Base-by-base conservation (phyloP, 64 coral and sea anemone species). In the Dendrophyllia cribrosa region DNA sequence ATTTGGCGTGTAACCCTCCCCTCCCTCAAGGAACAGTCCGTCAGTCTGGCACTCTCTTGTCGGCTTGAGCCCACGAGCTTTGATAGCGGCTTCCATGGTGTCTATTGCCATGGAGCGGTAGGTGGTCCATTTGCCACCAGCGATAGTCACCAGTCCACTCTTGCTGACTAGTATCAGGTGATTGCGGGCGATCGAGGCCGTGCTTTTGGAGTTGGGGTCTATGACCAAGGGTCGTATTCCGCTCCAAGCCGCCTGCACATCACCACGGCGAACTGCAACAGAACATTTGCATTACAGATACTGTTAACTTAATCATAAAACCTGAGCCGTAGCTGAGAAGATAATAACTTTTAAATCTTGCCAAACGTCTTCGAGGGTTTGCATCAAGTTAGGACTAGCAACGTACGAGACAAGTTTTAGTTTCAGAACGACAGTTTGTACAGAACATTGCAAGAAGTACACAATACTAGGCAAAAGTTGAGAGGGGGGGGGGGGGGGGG, bases 101-200 rank as follows among this genome's bases (percentile, higher is more conserved):
- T 99, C 97, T 22, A 69, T n/a, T 16, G 97, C 91, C 97, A 99
- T 99, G 9, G 97, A 96, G 55, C 97, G 79, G 72, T 99, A 99
- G 0, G 97, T 99, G 2, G 97, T 99, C 97, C 97, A 99, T 75
- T 99, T 99, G 1, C 97, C 97, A 3, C 97, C 97, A 74, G 97
- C 97, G 72, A 99, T 96, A 3, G 97, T 99, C 5, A 99, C 97
- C 44, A 99, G 70, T 59, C 92, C 80, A 63, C 97, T 91, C 43
- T 94, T 86, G 23, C 97, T 96, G 72, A 99, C 90, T 4, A 93
- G 85, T 59, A 99, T 96, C 74, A 99, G 91, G 25, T 99, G 97
- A 76, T 99, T 99, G 15, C 97, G 94, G 21, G 97, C 97, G 72
- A 99, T 80, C 16, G 94, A 96, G 24, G 77, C 97, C 4, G 97